Percentiles rank a stretch among this genome's conserved stretches.
These are phyloP conservation scores for Apolygus lucorum DNA, from an alignment of 1,140 invertebrate species.

Conservation along the genomic window DNA sequence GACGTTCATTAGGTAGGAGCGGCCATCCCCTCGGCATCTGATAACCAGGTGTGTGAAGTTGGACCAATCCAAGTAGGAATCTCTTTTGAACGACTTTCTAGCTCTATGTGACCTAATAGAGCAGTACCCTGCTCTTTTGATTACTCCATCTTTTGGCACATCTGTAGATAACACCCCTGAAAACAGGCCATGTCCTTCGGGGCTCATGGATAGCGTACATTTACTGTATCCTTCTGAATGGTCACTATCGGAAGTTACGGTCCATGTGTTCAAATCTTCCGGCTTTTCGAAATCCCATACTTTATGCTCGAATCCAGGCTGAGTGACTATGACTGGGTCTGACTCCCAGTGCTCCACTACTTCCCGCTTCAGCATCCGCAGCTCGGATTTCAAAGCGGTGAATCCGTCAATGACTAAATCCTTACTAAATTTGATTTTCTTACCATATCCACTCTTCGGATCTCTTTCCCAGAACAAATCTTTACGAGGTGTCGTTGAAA, in stretches of 20 bases:
- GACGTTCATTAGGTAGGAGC: constrained; percentile 74
- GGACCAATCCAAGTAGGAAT: constrained; percentile 59
- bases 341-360: constrained; percentile 50
- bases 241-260: constrained; percentile 65
- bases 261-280: constrained; percentile 59
- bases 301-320: constrained; percentile 57
- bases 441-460: constrained; percentile 52
- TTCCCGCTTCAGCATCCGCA: constrained; percentile 57
- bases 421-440: constrained; percentile 40
- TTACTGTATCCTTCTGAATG: constrained; percentile 68
- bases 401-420: constrained; percentile 50
- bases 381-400: constrained; percentile 55
- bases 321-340: constrained; percentile 50
- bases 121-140: constrained; percentile 65
- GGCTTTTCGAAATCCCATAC: constrained; percentile 57
- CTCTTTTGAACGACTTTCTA: constrained; percentile 72
- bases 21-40: constrained; percentile 81
- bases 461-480: constrained; percentile 50
- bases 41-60: constrained; percentile 75
- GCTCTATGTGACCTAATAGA: constrained; percentile 58
- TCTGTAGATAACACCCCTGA: constrained; percentile 58
- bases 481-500: not conserved
- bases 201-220: constrained; percentile 49
- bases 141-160: constrained; percentile 68
- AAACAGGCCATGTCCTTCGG: constrained; percentile 63